Conservation (phyloP, 2,888 invertebrate species). For the Papilio elwesi region DNA sequence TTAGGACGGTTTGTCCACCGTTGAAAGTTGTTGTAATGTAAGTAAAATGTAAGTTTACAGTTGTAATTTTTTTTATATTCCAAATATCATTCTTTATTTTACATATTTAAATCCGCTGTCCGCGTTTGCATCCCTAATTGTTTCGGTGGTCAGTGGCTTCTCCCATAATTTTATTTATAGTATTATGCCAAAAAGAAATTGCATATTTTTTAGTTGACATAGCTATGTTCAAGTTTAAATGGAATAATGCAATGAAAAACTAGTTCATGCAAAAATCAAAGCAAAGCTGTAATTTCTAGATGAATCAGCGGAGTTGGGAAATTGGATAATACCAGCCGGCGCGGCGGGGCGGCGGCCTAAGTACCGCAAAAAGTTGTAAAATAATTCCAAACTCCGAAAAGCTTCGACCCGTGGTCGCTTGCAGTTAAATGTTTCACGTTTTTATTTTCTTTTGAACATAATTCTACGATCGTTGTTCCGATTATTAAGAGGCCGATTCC, state of each 20-base stretch:
- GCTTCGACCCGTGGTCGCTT: slow-evolving; percentile 47
- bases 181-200: too few relatives aligned
- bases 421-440: slow-evolving; percentile 37
- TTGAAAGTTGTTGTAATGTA: too few relatives aligned
- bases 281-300: slow-evolving; percentile 35
- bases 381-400: slow-evolving; percentile 54
- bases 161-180: too few relatives aligned
- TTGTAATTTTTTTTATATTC: too few relatives aligned
- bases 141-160: too few relatives aligned
- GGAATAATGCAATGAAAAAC: not conserved
- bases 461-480: slow-evolving; percentile 2
- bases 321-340: slow-evolving; percentile 39
- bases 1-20: too few relatives aligned
- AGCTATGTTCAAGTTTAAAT: too few relatives aligned
- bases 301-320: slow-evolving; percentile 39
- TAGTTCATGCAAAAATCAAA: slow-evolving; percentile 32
- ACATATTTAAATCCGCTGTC: too few relatives aligned
- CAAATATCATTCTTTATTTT: too few relatives aligned
- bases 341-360: slow-evolving; percentile 43
- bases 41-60: too few relatives aligned
- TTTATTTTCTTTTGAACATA: slow-evolving; percentile 36
- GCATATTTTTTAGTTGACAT: too few relatives aligned
- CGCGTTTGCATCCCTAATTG: too few relatives aligned
- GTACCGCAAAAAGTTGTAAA: slow-evolving; percentile 56
- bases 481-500: not conserved